phyloP scores from a whole-genome alignment of 92 coral and sea anemone genomes.

The Scolanthus callimorphus region DNA sequence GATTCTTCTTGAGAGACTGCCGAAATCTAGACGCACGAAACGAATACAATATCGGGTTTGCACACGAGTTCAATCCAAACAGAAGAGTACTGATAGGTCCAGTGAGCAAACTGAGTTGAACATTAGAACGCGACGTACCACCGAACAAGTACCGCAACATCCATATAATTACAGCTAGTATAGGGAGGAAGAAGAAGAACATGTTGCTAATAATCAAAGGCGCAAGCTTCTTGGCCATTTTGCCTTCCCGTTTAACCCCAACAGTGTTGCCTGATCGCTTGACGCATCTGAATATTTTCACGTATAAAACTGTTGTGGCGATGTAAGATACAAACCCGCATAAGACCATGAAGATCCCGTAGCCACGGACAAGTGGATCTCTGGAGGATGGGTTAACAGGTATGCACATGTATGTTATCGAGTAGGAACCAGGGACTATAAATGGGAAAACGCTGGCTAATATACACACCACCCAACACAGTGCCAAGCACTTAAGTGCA shows the following conservation, averaged over 20 bases:
- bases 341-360: neutral
- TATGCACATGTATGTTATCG: slow-evolving; percentile 1
- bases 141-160: neutral
- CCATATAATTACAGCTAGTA: slow-evolving; percentile 38
- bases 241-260: slow-evolving; percentile 62
- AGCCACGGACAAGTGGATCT: neutral
- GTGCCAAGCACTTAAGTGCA: neutral
- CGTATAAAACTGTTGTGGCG: neutral
- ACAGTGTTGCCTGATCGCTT: slow-evolving; percentile 26
- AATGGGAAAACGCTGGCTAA: neutral
- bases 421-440: neutral
- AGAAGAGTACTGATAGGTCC: neutral
- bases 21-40: neutral
- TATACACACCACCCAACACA: neutral
- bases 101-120: neutral
- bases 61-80: neutral
- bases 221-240: slow-evolving; percentile 62
- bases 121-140: neutral
- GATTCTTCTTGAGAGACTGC: neutral
- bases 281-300: neutral
- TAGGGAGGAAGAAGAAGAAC: slow-evolving; percentile 69
- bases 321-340: neutral
- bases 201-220: slow-evolving; percentile 55
- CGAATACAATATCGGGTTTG: neutral
- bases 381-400: neutral